phyloP scores from a whole-genome alignment of 2,888 invertebrate genomes.

The Argyresthia albistria region DNA sequence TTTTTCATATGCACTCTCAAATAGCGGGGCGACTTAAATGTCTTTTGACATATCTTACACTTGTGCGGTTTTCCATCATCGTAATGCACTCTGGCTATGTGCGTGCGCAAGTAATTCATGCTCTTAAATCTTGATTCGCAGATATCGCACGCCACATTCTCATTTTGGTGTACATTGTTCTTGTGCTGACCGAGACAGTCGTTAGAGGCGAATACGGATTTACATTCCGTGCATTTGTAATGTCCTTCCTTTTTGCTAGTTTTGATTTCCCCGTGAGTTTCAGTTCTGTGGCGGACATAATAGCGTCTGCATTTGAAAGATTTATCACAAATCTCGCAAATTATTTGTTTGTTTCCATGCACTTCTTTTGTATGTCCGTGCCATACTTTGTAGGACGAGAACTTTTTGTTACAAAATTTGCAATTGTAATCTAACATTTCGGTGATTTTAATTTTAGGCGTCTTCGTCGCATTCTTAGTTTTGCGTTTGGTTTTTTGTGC shows the following conservation, averaged over 20 bases:
- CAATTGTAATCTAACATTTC: no score
- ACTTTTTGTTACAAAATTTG: no score
- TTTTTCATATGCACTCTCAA: constrained; percentile 25
- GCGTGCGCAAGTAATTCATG: constrained; percentile 18
- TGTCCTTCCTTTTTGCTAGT: not conserved
- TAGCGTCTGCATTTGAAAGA: constrained; percentile 15
- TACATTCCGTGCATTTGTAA: constrained; percentile 18
- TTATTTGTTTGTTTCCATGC: no score
- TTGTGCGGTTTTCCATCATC: constrained; percentile 21
- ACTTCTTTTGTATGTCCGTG: no score
- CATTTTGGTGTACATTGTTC: constrained; percentile 20
- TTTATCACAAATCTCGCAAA: not conserved
- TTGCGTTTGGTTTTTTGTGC: no score
- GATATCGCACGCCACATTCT: constrained; percentile 15
- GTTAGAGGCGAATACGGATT: constrained; percentile 13
- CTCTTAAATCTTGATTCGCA: constrained; percentile 23
- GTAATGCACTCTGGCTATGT: constrained; percentile 24
- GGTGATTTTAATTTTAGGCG: no score
- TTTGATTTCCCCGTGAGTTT: not conserved
- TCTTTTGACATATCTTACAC: constrained; percentile 25
- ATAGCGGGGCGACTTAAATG: constrained; percentile 24
- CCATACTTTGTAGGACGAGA: no score
- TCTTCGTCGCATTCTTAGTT: no score
- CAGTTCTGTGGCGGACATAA: not conserved
- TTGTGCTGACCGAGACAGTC: constrained; percentile 17